phyloP scores from a whole-genome alignment of 2,888 invertebrate genomes.

The Eupithecia tripunctaria region DNA sequence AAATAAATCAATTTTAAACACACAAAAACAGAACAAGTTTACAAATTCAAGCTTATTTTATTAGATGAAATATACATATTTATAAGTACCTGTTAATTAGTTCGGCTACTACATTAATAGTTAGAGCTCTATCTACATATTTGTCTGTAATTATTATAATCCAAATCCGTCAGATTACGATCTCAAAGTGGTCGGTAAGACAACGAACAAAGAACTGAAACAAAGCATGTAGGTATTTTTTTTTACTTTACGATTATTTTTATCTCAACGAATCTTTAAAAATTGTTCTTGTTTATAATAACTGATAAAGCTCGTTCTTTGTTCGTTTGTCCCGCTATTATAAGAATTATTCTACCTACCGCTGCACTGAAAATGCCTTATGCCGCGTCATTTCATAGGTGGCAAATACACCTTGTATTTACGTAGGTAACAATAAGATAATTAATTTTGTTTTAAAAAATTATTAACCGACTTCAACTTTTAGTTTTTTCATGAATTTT shows the following conservation, averaged over 20 bases:
- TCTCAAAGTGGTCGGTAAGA: neutral
- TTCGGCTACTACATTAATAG: neutral
- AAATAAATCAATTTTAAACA: neutral
- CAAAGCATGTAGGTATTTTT: no score
- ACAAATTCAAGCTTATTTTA: neutral
- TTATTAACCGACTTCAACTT: no score
- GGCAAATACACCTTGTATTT: no score
- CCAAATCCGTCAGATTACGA: neutral
- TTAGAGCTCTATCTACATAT: neutral
- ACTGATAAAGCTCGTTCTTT: neutral
- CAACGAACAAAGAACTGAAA: neutral
- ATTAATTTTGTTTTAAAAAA: no score
- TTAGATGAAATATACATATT: neutral
- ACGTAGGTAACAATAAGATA: no score
- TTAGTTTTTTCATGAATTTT: no score
- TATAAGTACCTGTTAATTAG: neutral
- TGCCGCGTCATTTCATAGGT: no score
- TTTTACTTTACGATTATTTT: no score
- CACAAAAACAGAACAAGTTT: neutral
- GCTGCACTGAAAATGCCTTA: no score
- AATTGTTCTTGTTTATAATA: neutral
- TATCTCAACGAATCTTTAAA: neutral
- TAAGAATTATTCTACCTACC: no score
- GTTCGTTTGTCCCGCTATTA: neutral
- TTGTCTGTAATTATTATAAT: neutral